Conservation (phyloP, 2,888 invertebrate genomes). For the Resseliella maxima region DNA sequence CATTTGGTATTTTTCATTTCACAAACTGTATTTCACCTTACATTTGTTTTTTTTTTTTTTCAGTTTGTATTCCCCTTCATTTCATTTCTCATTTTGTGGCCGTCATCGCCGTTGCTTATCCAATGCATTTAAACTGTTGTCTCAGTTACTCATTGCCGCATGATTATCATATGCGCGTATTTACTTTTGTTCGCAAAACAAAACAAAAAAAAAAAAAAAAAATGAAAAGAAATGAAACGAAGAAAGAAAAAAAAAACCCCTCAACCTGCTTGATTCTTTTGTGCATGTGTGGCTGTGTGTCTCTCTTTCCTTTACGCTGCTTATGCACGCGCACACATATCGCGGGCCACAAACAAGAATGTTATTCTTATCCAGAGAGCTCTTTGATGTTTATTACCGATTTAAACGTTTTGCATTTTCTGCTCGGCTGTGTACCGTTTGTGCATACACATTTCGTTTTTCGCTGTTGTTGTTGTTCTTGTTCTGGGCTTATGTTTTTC, state of each 20-base stretch:
- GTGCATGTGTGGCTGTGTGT: neutral
- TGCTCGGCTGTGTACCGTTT: neutral
- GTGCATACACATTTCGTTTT: too few relatives aligned
- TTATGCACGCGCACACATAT: neutral
- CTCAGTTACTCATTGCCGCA: slow-evolving; percentile 18
- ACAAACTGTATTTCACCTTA: neutral
- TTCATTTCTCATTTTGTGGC: too few relatives aligned
- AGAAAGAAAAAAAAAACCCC: too few relatives aligned
- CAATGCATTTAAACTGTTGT: neutral
- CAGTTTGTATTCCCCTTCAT: too few relatives aligned
- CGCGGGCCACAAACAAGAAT: slow-evolving; percentile 13
- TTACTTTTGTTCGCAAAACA: neutral
- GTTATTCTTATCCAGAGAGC: slow-evolving; percentile 8
- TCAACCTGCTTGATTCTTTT: neutral
- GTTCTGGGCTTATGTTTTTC: neutral
- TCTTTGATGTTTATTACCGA: slow-evolving; percentile 45
- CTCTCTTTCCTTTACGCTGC: neutral
- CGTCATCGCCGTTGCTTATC: too few relatives aligned
- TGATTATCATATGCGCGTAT: slow-evolving; percentile 28
- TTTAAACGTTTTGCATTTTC: slow-evolving; percentile 26
- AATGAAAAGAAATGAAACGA: too few relatives aligned
- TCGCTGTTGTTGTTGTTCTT: neutral
- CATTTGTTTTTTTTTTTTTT: neutral
- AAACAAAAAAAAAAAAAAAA: too few relatives aligned
- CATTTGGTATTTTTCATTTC: neutral